phyloP scores from a whole-genome alignment of 2,113 vertebrate genomes.

The Rousettus leschenaultii region DNA sequence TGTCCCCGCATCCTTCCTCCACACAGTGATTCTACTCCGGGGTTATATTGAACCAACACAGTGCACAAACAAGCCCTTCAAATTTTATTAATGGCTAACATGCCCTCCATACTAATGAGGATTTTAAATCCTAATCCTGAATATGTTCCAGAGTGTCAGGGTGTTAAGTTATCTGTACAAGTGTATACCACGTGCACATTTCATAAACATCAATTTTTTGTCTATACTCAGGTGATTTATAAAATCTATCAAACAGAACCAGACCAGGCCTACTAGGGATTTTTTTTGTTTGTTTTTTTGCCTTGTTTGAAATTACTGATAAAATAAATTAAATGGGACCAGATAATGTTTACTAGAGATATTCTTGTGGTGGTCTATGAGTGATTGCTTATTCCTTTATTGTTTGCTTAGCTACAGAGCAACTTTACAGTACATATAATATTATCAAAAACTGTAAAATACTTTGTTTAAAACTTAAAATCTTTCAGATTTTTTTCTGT shows the following conservation, averaged over 20 bases:
- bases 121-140: background rate
- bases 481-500: background rate
- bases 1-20: background rate
- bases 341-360: background rate
- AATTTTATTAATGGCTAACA: background rate
- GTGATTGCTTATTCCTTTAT: background rate
- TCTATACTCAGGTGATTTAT: background rate
- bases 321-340: background rate
- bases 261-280: background rate
- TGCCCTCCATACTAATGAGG: background rate
- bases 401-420: constrained; percentile 20
- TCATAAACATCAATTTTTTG: background rate
- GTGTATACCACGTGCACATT: background rate
- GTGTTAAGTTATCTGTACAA: background rate
- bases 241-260: background rate
- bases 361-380: background rate
- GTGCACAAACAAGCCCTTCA: background rate
- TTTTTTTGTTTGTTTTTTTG: background rate
- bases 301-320: background rate
- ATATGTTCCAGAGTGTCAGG: background rate
- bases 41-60: background rate
- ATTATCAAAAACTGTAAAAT: constrained; percentile 25
- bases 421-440: background rate
- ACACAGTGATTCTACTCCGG: background rate
- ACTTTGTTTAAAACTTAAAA: background rate